Conservation (phyloP, 2,888 invertebrate genomes). For the Pseudoips prasinana region DNA sequence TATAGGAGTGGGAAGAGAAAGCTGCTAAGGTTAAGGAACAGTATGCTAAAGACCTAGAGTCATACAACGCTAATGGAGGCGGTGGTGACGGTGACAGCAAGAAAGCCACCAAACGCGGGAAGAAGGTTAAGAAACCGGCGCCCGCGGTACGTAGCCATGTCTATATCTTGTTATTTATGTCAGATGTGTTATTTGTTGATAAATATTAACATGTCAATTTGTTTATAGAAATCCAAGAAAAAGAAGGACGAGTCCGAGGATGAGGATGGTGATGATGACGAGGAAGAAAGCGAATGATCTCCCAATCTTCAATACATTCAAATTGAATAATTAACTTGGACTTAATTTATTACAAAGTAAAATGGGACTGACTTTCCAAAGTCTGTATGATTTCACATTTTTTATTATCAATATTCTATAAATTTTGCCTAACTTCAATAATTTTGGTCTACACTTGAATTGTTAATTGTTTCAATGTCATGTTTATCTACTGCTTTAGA, state of each 20-base stretch:
- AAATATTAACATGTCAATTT: not conserved
- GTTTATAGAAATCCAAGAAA: slow-evolving; percentile 71
- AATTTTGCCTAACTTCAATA: slow-evolving; percentile 40
- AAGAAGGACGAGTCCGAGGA: slow-evolving; percentile 85
- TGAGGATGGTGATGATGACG: slow-evolving; percentile 84
- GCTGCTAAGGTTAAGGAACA: slow-evolving; percentile 94
- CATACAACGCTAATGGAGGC: slow-evolving; percentile 91
- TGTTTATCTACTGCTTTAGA: slow-evolving; percentile 50
- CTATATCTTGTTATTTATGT: too few relatives aligned
- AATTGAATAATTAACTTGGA: slow-evolving; percentile 81
- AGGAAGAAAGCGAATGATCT: slow-evolving; percentile 85
- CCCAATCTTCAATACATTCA: slow-evolving; percentile 66
- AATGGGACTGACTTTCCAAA: slow-evolving; percentile 79
- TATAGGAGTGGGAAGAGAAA: slow-evolving; percentile 94
- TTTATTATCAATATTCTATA: slow-evolving; percentile 36
- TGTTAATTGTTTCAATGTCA: slow-evolving; percentile 59
- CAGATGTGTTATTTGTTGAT: too few relatives aligned
- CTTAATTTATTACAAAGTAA: slow-evolving; percentile 82
- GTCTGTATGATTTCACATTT: slow-evolving; percentile 56
- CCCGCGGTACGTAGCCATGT: slow-evolving; percentile 61
- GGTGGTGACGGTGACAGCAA: slow-evolving; percentile 79
- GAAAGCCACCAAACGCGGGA: slow-evolving; percentile 80
- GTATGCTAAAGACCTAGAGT: slow-evolving; percentile 93
- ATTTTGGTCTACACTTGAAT: slow-evolving; percentile 59
- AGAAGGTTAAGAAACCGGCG: slow-evolving; percentile 80